These are phyloP conservation scores for Trimorus sp. DNA, from an alignment of 2,888 invertebrate genomes.

Conservation along the genomic window DNA sequence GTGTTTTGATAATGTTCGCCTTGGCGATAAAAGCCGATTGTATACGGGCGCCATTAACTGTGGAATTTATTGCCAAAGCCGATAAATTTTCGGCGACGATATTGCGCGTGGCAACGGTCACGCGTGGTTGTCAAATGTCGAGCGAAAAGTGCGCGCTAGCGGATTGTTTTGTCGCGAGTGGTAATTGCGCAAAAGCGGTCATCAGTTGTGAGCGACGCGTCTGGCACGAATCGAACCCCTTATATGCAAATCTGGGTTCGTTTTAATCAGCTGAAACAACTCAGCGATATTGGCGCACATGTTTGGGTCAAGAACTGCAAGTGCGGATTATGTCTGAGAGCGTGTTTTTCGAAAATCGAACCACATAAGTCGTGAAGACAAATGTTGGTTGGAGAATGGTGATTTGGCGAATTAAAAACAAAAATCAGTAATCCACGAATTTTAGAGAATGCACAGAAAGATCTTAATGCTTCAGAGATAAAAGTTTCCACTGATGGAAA, in stretches of 20 bases:
- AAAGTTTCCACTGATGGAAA: too few species aligned
- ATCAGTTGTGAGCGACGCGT: conserved; percentile 23
- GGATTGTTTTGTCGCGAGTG: too few species aligned
- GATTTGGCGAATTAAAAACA: too few species aligned
- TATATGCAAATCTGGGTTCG: conserved; percentile 43
- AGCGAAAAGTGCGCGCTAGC: too few species aligned
- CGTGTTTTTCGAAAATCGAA: too few species aligned
- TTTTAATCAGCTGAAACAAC: conserved; percentile 48
- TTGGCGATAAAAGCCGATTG: conserved; percentile 49
- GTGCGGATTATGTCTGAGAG: not conserved
- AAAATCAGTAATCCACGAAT: too few species aligned
- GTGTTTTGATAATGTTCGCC: conserved; percentile 50
- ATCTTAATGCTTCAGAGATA: too few species aligned
- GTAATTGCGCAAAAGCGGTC: conserved; percentile 5
- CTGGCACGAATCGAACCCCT: conserved; percentile 43
- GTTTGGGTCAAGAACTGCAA: conserved; percentile 44
- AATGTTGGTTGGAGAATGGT: too few species aligned
- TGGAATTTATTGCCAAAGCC: conserved; percentile 36
- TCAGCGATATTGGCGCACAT: conserved; percentile 30
- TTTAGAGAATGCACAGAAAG: too few species aligned
- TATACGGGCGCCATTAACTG: conserved; percentile 52
- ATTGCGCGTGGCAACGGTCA: conserved; percentile 7
- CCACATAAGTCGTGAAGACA: too few species aligned
- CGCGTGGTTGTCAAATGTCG: too few species aligned
- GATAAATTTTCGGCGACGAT: conserved; percentile 7